phyloP scores from a whole-genome alignment of 2,797 vertebrate genomes.

The Halcyon chelicuti region DNA sequence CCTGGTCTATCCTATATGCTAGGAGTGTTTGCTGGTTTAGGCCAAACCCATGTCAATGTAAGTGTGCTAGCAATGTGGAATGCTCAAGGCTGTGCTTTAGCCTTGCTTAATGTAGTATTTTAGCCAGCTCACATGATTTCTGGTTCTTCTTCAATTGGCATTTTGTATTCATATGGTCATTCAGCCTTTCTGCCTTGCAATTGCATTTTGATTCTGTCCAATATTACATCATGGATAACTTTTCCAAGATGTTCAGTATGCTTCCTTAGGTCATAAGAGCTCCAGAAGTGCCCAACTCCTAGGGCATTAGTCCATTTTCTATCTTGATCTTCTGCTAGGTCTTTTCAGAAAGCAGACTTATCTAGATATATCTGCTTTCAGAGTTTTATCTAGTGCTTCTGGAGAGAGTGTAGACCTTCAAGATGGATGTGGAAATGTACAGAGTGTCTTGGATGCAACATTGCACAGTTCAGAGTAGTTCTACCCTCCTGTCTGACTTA shows the following conservation, averaged over 20 bases:
- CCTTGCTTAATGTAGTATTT: not conserved
- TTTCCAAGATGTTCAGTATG: not conserved
- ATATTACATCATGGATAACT: not conserved
- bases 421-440: not conserved
- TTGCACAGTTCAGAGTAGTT: not conserved
- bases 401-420: not conserved
- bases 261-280: not conserved
- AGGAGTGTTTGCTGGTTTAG: not conserved
- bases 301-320: not conserved
- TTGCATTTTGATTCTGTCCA: not conserved
- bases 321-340: not conserved
- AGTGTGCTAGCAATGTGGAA: not conserved
- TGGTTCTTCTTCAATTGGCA: not conserved
- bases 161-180: not conserved
- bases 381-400: not conserved
- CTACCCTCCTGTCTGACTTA: not conserved
- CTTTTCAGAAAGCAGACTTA: not conserved
- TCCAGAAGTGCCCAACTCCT: not conserved
- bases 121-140: not conserved
- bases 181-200: not conserved
- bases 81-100: not conserved
- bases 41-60: not conserved
- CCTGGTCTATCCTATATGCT: not conserved
- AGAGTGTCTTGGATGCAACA: not conserved
- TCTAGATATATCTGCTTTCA: not conserved